phyloP scores from a whole-genome alignment of 2,888 invertebrate genomes.

The Agrenia bidenticulata region DNA sequence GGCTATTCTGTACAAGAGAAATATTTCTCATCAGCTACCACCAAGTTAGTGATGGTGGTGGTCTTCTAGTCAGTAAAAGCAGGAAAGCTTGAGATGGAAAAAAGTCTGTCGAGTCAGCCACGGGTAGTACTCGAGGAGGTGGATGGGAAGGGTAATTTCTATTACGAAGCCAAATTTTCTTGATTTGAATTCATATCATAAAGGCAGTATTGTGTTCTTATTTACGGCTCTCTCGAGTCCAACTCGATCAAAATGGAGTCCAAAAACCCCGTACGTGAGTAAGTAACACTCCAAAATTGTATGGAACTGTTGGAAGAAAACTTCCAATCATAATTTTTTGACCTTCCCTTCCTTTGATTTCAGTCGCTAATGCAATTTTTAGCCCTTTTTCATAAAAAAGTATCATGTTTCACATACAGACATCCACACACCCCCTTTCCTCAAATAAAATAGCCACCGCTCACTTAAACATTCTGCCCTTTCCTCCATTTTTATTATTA shows the following conservation, averaged over 20 bases:
- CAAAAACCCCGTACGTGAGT: conserved; percentile 24
- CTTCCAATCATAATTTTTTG: conserved; percentile 49
- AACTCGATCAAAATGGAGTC: conserved; percentile 48
- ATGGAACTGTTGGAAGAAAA: conserved; percentile 33
- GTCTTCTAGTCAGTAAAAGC: background rate
- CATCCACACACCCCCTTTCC: conserved; percentile 24
- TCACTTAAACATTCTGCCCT: conserved; percentile 15
- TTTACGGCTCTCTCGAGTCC: conserved; percentile 51
- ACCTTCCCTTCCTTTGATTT: conserved; percentile 41
- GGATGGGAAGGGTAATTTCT: conserved; percentile 44
- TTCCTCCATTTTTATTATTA: conserved; percentile 20
- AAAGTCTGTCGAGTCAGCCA: conserved; percentile 7
- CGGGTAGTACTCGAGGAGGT: background rate
- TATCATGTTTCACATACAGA: conserved; percentile 41
- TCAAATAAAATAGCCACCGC: conserved; percentile 3
- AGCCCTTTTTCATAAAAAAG: conserved; percentile 44
- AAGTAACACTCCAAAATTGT: background rate
- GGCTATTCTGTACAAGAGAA: background rate
- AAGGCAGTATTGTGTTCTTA: conserved; percentile 50
- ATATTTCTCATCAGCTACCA: conserved; percentile 8
- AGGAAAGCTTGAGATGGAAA: conserved; percentile 4
- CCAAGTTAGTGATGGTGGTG: background rate
- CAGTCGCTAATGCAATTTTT: conserved; percentile 45
- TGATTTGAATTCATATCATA: conserved; percentile 53
- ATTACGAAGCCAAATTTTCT: conserved; percentile 50